Evolutionary conservation across 2,888 invertebrate species (phyloP).

Genomic region (Glyphotaelius pellucidus): DNA sequence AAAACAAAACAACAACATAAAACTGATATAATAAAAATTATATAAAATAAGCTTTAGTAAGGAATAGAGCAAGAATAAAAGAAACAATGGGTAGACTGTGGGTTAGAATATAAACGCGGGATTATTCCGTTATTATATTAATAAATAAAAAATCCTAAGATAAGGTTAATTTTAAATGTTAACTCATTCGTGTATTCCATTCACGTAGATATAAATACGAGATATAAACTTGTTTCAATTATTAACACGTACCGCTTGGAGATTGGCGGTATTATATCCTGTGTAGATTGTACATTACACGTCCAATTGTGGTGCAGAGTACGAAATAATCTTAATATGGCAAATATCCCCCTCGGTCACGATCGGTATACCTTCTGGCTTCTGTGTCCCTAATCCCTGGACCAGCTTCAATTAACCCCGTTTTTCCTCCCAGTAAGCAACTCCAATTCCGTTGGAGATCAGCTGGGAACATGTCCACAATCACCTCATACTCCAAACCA

Average conservation of each 20-base stretch:
- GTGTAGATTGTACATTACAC: neutral
- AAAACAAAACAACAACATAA: no score
- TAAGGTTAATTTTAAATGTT: neutral
- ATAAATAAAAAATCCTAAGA: neutral
- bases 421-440: conserved; percentile 40
- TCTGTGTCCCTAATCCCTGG: neutral
- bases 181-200: neutral
- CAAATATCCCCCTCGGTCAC: conserved; percentile 21
- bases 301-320: neutral
- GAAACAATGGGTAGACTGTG: neutral
- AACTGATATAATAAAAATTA: no score
- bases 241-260: neutral
- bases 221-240: neutral
- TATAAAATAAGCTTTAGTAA: no score
- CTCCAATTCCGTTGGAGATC: conserved; percentile 17
- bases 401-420: conserved; percentile 38
- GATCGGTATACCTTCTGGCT: conserved; percentile 35
- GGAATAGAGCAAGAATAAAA: no score
- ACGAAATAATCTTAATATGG: conserved; percentile 31
- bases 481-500: conserved; percentile 28
- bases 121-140: neutral
- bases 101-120: neutral
- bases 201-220: neutral
- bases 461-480: conserved; percentile 24
- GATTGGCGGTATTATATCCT: neutral